phyloP scores from a whole-genome alignment of 2,888 invertebrate genomes.

The Elysia crispata region DNA sequence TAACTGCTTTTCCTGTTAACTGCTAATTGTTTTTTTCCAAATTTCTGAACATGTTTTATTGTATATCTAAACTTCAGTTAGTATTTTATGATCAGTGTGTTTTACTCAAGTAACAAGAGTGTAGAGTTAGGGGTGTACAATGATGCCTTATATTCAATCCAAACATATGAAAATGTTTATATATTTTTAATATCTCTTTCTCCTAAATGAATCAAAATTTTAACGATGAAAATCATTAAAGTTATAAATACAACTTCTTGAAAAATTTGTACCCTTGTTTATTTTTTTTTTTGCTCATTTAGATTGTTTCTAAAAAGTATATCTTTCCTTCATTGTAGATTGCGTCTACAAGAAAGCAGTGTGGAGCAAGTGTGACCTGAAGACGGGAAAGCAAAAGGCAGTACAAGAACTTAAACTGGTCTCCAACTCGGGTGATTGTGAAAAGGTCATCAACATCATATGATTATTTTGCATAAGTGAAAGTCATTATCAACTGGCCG shows the following conservation, averaged over 20 bases:
- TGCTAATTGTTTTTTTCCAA: no score
- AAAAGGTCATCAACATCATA: conserved; percentile 2
- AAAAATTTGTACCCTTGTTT: not conserved
- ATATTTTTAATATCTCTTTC: not conserved
- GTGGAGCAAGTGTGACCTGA: conserved; percentile 40
- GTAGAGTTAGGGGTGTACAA: no score
- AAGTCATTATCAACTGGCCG: no score
- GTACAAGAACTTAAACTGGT: conserved; percentile 1
- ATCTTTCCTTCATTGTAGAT: conserved; percentile 20
- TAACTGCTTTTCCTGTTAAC: no score
- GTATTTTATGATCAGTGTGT: no score
- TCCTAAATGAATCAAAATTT: not conserved
- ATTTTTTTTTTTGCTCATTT: not conserved
- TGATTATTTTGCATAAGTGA: no score
- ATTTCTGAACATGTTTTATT: no score
- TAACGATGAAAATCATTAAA: no score
- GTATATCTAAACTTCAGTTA: no score
- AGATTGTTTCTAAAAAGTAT: not conserved
- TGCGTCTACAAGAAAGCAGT: conserved; percentile 41
- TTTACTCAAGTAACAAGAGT: no score
- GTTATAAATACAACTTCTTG: not conserved
- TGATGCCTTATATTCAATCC: not conserved
- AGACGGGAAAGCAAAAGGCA: not conserved
- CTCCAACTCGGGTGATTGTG: not conserved
- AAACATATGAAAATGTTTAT: not conserved